Evolutionary conservation across 2,888 invertebrate genomes (phyloP).

Genomic region (Pasiphila rectangulata): DNA sequence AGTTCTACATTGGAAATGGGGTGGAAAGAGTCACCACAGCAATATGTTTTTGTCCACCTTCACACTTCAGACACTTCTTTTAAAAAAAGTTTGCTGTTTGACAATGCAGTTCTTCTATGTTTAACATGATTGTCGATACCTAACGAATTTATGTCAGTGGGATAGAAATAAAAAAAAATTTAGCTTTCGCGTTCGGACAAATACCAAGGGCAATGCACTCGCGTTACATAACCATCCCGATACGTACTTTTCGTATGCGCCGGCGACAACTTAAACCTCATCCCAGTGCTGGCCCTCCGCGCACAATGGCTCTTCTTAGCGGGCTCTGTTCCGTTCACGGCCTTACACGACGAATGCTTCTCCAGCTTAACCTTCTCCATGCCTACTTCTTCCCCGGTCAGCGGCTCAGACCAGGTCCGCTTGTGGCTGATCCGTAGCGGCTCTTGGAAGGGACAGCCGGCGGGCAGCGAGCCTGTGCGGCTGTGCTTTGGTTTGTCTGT

Average conservation of each 20-base stretch:
- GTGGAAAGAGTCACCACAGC: too few relatives aligned
- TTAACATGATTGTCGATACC: too few relatives aligned
- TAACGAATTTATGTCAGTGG: too few relatives aligned
- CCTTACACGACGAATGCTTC: constrained; percentile 57
- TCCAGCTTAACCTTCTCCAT: constrained; percentile 49
- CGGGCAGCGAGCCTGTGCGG: constrained; percentile 67
- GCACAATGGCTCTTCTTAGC: constrained; percentile 60
- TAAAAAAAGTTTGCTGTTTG: too few relatives aligned
- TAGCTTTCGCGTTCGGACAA: too few relatives aligned
- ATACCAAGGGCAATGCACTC: too few relatives aligned
- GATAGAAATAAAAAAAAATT: too few relatives aligned
- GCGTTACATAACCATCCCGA: constrained; percentile 31
- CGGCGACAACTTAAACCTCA: constrained; percentile 70
- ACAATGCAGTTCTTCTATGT: too few relatives aligned
- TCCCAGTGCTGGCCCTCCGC: constrained; percentile 71
- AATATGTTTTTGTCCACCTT: too few relatives aligned
- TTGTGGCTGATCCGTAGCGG: constrained; percentile 79
- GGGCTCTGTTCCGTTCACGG: constrained; percentile 59
- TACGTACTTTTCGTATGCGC: constrained; percentile 77
- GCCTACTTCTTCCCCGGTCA: constrained; percentile 79
- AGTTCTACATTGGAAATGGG: too few relatives aligned
- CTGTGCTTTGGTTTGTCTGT: constrained; percentile 67
- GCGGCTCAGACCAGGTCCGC: constrained; percentile 85
- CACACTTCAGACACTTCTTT: too few relatives aligned
- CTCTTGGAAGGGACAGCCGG: constrained; percentile 64